phyloP scores from a whole-genome alignment of 2,113 vertebrate genomes.

The Struthio camelus region DNA sequence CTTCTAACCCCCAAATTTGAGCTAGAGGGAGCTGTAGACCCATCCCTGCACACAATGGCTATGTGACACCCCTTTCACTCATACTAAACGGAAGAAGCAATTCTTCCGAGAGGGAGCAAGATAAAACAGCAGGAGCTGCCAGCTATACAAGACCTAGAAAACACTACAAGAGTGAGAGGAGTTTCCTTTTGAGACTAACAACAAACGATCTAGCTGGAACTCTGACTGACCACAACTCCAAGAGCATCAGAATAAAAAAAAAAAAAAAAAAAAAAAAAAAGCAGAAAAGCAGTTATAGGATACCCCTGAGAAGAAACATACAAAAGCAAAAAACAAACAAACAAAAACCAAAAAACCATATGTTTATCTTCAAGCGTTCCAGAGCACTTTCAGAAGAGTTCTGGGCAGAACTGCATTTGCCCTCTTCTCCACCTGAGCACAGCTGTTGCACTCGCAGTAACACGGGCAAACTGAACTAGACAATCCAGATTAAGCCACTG shows the following conservation, averaged over 20 bases:
- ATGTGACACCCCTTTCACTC: fast-evolving
- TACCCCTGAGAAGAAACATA: fast-evolving
- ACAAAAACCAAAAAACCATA: neutral
- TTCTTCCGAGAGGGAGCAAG: neutral
- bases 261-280: no score
- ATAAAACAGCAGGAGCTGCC: neutral
- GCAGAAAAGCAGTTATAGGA: neutral
- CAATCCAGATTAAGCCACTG: neutral
- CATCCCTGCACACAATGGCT: neutral
- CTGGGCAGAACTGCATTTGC: neutral
- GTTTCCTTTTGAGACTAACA: neutral
- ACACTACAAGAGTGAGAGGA: neutral
- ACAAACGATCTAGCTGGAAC: neutral
- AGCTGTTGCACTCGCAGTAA: neutral
- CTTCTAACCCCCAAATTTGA: neutral
- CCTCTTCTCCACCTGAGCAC: neutral
- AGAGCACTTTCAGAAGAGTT: neutral
- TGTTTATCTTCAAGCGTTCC: neutral
- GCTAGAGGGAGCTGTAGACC: neutral
- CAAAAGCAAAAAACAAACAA: neutral
- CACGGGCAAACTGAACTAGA: neutral
- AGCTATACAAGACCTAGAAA: neutral
- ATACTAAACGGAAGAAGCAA: neutral
- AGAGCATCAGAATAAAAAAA: neutral
- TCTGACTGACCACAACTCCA: neutral